Conservation (phyloP, 2,888 invertebrate genomes). For the Pyrocoelia pectoralis region DNA sequence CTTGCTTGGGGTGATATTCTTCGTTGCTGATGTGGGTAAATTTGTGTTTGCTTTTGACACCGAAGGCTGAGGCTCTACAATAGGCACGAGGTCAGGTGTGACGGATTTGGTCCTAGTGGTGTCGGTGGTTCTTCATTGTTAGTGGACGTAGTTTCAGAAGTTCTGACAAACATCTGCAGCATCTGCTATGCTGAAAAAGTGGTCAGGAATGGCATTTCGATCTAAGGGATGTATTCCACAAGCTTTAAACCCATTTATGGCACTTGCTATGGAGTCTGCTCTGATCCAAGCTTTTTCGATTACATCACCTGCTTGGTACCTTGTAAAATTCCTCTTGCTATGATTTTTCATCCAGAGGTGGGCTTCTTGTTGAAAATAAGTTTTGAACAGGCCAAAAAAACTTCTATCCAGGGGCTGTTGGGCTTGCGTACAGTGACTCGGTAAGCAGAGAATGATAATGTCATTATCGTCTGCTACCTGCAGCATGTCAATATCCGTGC, state of each 20-base stretch:
- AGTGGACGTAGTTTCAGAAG: background rate
- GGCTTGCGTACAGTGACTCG: slow-evolving; percentile 37
- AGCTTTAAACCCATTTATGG: slow-evolving; percentile 29
- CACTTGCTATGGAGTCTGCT: slow-evolving; percentile 27
- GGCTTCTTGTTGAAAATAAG: slow-evolving; percentile 28
- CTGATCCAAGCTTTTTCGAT: slow-evolving; percentile 27
- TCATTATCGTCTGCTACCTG: background rate
- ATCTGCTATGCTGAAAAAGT: slow-evolving; percentile 12
- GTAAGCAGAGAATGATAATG: slow-evolving; percentile 40
- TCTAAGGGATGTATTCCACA: slow-evolving; percentile 26
- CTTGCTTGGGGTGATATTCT: background rate
- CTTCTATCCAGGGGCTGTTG: slow-evolving; percentile 43
- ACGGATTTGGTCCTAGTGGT: too few species aligned
- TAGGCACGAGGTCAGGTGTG: background rate
- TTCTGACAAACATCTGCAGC: too few species aligned
- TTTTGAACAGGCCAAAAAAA: slow-evolving; percentile 23
- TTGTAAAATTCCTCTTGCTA: slow-evolving; percentile 18
- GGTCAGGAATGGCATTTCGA: slow-evolving; percentile 27
- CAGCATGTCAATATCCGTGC: slow-evolving; percentile 12
- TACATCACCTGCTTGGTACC: slow-evolving; percentile 25
- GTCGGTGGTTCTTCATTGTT: too few species aligned
- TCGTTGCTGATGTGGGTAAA: too few species aligned
- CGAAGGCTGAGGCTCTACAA: background rate
- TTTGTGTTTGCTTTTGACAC: background rate
- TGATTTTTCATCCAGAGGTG: slow-evolving; percentile 23